Percentiles rank a stretch among this genome's conserved stretches.
Evolutionary conservation across 2,888 invertebrate genomes (phyloP).

Genomic region (Poecilus cupreus): DNA sequence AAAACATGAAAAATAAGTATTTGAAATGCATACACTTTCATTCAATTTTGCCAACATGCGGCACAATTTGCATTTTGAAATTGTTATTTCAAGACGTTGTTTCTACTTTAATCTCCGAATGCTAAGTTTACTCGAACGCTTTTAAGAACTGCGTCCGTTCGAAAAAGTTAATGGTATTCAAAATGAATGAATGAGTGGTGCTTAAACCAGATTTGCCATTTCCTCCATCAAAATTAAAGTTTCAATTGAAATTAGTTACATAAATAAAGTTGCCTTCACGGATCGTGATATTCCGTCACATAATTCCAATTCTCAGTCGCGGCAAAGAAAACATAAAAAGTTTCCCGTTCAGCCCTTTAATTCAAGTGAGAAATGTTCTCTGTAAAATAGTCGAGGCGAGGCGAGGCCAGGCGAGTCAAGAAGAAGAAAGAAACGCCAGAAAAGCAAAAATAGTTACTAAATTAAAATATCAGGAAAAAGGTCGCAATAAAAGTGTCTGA

Average conservation of each 20-base stretch:
- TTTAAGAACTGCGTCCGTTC: not conserved
- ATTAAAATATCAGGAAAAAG: slow-evolving; percentile 55
- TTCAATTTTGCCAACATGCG: slow-evolving; percentile 20
- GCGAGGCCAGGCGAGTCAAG: not conserved
- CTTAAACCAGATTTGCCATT: slow-evolving; percentile 21
- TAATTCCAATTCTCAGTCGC: slow-evolving; percentile 5
- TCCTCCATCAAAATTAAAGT: slow-evolving; percentile 38
- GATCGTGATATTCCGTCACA: slow-evolving; percentile 29
- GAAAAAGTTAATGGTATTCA: slow-evolving; percentile 3
- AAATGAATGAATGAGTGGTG: slow-evolving; percentile 10
- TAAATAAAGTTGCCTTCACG: slow-evolving; percentile 40
- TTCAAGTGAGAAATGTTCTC: slow-evolving; percentile 35
- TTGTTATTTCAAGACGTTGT: slow-evolving; percentile 16
- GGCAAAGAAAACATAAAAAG: slow-evolving; percentile 37
- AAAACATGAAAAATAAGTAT: slow-evolving; percentile 32
- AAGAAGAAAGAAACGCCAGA: slow-evolving; percentile 1
- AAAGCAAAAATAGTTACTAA: slow-evolving; percentile 56
- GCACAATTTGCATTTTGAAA: slow-evolving; percentile 19
- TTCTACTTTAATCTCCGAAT: not conserved
- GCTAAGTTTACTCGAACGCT: not conserved
- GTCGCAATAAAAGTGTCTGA: slow-evolving; percentile 53
- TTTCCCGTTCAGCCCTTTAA: slow-evolving; percentile 32
- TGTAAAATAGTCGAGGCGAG: slow-evolving; percentile 7
- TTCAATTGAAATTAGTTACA: slow-evolving; percentile 47
- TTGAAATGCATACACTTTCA: slow-evolving; percentile 29